phyloP scores from a whole-genome alignment of 2,888 invertebrate genomes.

The Ophion obscuratus region DNA sequence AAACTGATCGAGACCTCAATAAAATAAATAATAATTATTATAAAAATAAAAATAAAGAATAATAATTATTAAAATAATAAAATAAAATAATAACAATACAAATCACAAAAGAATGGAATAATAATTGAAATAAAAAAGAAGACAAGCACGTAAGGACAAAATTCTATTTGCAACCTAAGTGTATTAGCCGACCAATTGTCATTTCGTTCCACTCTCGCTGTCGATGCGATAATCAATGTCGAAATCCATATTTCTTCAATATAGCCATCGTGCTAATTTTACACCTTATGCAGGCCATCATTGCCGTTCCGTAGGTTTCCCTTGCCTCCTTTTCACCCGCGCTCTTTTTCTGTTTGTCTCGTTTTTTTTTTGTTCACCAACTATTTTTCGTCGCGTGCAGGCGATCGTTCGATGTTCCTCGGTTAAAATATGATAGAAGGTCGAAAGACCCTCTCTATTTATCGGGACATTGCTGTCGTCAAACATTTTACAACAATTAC shows the following conservation, averaged over 20 bases:
- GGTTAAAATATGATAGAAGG: not conserved
- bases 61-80: too few species aligned
- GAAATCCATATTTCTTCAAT: not conserved
- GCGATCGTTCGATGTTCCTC: not conserved
- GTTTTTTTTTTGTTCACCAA: slow-evolving; percentile 8
- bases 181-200: not conserved
- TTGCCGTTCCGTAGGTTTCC: not conserved
- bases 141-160: not conserved
- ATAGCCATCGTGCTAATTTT: not conserved
- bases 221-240: not conserved
- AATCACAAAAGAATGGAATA: too few species aligned
- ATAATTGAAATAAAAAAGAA: not conserved
- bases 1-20: too few species aligned
- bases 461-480: slow-evolving; percentile 9
- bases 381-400: not conserved
- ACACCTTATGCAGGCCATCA: not conserved
- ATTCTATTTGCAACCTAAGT: not conserved
- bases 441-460: not conserved
- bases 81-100: too few species aligned
- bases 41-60: too few species aligned
- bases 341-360: not conserved
- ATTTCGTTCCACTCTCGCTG: not conserved
- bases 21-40: too few species aligned
- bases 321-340: not conserved
- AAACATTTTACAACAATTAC: slow-evolving; percentile 1